These are phyloP conservation scores for Arctocebus calabarensis DNA, from an alignment of 2,797 vertebrate genomes.

Conservation along the genomic window DNA sequence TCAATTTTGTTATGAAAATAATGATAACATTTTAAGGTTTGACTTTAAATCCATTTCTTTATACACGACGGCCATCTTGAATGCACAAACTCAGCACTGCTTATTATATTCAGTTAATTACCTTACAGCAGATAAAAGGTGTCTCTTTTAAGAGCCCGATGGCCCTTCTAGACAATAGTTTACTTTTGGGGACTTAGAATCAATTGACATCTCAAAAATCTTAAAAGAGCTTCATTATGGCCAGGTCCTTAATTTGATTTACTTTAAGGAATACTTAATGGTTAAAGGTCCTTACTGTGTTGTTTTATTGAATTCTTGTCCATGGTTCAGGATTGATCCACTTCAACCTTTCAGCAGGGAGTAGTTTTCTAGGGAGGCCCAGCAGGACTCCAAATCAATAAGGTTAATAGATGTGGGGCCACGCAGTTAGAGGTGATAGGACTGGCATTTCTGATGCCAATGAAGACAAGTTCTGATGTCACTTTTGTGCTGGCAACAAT, in stretches of 20 bases:
- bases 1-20: conserved; percentile 50
- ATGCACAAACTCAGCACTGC: conserved; percentile 53
- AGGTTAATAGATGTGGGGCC: conserved; percentile 98
- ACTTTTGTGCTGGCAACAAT: conserved; percentile 93
- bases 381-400: conserved; percentile 96
- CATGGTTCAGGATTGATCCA: conserved; percentile 95
- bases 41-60: conserved; percentile 66
- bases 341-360: conserved; percentile 94
- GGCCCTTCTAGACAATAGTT: conserved; percentile 20
- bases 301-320: conserved; percentile 96
- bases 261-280: conserved; percentile 92
- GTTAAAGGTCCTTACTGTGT: conserved; percentile 88
- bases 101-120: conserved; percentile 70
- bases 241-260: conserved; percentile 89
- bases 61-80: conserved; percentile 17
- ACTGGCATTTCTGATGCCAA: conserved; percentile 95
- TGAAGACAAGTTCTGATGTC: conserved; percentile 96
- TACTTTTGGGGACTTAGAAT: conserved; percentile 70
- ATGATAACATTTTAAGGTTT: conserved; percentile 70
- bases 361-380: conserved; percentile 93
- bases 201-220: conserved; percentile 77
- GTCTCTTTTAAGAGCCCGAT: conserved; percentile 26
- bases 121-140: conserved; percentile 11
- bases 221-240: conserved; percentile 75
- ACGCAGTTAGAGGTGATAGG: conserved; percentile 95